Conservation (phyloP, 2,113 vertebrate genomes). For the Furnarius figulus region DNA sequence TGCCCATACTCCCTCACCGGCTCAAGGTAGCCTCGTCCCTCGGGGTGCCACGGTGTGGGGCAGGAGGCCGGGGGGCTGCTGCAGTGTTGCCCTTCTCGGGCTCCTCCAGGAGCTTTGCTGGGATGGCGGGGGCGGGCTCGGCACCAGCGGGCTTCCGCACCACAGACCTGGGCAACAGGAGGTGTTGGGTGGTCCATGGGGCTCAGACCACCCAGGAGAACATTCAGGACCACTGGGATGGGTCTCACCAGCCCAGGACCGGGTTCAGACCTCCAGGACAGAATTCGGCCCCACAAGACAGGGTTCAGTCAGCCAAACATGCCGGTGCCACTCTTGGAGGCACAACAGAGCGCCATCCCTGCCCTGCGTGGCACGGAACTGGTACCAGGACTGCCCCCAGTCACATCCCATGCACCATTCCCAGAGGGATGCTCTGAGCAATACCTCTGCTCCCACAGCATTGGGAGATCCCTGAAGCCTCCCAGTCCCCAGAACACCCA, state of each 20-base stretch:
- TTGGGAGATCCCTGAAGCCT: too few species aligned
- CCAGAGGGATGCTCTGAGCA: not conserved
- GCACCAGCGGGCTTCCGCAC: slow-evolving; percentile 72
- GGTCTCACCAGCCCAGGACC: not conserved
- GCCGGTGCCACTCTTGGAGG: rapidly evolving
- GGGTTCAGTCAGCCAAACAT: not conserved
- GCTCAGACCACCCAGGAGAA: not conserved
- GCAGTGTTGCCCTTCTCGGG: slow-evolving; percentile 71
- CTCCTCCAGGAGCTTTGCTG: slow-evolving; percentile 85
- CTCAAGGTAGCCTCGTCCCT: slow-evolving; percentile 78
- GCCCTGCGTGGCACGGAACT: not conserved
- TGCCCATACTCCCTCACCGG: slow-evolving; percentile 66
- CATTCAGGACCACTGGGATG: rapidly evolving
- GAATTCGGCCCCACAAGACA: rapidly evolving
- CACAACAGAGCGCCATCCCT: not conserved
- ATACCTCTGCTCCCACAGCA: rapidly evolving
- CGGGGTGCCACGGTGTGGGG: slow-evolving; percentile 59
- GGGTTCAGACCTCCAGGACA: not conserved
- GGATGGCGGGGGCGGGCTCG: slow-evolving; percentile 27
- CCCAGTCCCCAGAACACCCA: rapidly evolving
- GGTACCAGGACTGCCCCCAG: not conserved
- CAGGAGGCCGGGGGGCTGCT: slow-evolving; percentile 58
- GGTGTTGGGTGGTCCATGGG: too few species aligned
- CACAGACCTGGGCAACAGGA: slow-evolving; percentile 69
- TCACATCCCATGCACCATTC: not conserved